Conservation (phyloP, 2,797 vertebrate genomes). For the Sphaeramia orbicularis region DNA sequence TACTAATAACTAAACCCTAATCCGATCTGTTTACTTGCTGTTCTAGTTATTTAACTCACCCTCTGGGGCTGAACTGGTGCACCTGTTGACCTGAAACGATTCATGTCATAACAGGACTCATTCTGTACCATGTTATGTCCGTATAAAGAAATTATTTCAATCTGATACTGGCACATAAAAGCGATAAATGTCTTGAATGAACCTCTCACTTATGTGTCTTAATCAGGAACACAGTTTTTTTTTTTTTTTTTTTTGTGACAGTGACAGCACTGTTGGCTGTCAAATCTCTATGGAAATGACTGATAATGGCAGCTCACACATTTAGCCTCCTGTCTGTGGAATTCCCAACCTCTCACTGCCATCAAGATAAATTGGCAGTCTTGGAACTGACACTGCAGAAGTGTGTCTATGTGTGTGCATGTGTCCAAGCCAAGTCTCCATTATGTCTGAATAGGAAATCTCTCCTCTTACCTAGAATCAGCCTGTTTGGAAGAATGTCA, state of each 20-base stretch:
- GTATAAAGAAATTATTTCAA: neutral
- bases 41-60: constrained; percentile 2
- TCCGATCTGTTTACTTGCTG: neutral
- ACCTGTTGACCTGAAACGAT: constrained; percentile 1
- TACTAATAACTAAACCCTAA: neutral
- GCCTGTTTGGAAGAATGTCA: constrained; percentile 50
- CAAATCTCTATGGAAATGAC: constrained; percentile 45
- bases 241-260: constrained; percentile 15
- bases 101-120: neutral
- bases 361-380: constrained; percentile 63
- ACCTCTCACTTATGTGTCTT: constrained; percentile 15
- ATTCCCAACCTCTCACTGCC: constrained; percentile 62
- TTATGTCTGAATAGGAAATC: constrained; percentile 61
- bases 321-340: constrained; percentile 48
- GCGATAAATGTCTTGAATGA: constrained; percentile 14
- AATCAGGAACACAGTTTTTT: neutral
- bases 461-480: constrained; percentile 59
- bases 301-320: constrained; percentile 45
- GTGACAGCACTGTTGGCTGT: constrained; percentile 6
- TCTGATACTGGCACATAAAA: neutral
- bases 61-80: constrained; percentile 5
- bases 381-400: constrained; percentile 69
- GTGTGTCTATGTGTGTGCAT: constrained; percentile 1
- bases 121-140: neutral
- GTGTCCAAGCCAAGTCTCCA: constrained; percentile 46